phyloP scores from a whole-genome alignment of 2,888 invertebrate species.

The Theodoxus fluviatilis region DNA sequence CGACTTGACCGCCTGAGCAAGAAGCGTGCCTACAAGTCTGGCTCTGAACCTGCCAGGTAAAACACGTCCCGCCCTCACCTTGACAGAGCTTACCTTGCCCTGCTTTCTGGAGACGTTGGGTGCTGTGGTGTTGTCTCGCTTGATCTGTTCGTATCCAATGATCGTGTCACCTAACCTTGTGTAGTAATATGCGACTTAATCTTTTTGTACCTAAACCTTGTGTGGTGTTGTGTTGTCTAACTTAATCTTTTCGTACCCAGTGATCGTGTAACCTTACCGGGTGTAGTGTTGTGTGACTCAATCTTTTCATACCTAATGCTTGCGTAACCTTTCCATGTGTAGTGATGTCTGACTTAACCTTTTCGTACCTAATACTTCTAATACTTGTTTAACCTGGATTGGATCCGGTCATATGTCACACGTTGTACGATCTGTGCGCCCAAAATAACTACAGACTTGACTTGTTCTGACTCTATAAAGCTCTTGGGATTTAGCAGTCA shows the following conservation, averaged over 20 bases:
- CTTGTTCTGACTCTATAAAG: neutral
- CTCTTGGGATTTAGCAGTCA: neutral
- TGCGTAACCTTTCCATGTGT: no score
- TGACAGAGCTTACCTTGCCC: no score
- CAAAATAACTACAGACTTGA: no score
- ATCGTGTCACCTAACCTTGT: no score
- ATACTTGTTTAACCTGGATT: no score
- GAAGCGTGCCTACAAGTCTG: conserved; percentile 58
- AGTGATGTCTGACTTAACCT: neutral
- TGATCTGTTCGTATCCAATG: no score
- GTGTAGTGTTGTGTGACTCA: neutral
- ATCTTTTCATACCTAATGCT: no score
- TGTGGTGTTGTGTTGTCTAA: no score
- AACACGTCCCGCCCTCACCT: neutral
- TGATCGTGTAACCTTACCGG: neutral
- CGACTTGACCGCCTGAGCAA: conserved; percentile 64
- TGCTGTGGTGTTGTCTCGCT: neutral
- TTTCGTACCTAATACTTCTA: no score
- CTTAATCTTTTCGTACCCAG: no score
- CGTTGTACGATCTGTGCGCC: no score
- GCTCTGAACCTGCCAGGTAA: conserved; percentile 61
- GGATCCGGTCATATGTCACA: no score
- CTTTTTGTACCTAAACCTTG: neutral
- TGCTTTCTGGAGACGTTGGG: neutral
- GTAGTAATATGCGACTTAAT: neutral